phyloP scores from a whole-genome alignment of 2,888 invertebrate genomes.

The Vandiemenella viatica region DNA sequence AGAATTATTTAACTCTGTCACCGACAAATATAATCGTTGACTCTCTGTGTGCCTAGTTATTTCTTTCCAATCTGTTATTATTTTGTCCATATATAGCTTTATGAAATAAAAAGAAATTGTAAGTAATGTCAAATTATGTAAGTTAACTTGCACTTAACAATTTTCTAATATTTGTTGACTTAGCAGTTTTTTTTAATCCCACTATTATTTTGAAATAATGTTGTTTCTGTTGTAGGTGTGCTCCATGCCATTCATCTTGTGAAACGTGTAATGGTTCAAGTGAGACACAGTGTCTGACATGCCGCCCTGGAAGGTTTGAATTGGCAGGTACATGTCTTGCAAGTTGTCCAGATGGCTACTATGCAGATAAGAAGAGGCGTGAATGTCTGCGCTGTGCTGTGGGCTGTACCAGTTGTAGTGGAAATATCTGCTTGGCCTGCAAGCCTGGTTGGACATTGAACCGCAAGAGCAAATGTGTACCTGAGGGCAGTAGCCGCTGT shows the following conservation, averaged over 20 bases:
- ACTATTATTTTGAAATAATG: too few species aligned
- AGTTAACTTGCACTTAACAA: too few species aligned
- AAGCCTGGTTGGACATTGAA: conserved; percentile 57
- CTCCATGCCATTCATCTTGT: conserved; percentile 62
- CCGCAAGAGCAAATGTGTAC: conserved; percentile 59
- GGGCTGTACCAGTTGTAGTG: conserved; percentile 62
- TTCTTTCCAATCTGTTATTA: too few species aligned
- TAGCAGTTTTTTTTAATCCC: too few species aligned
- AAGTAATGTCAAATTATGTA: too few species aligned
- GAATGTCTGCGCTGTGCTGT: conserved; percentile 67
- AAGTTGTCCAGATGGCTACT: conserved; percentile 55
- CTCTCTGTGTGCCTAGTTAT: too few species aligned
- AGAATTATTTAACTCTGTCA: too few species aligned
- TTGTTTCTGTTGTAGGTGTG: conserved; percentile 42
- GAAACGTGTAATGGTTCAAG: conserved; percentile 66
- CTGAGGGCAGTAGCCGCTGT: conserved; percentile 53
- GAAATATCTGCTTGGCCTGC: conserved; percentile 58
- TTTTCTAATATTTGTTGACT: too few species aligned
- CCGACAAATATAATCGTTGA: too few species aligned
- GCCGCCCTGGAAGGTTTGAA: conserved; percentile 54
- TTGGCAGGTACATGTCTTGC: conserved; percentile 55
- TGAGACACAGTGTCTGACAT: conserved; percentile 66
- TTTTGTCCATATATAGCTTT: too few species aligned
- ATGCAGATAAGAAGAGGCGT: conserved; percentile 58
- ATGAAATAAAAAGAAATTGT: too few species aligned